Evolutionary conservation across 1,140 invertebrate genomes (phyloP).

Genomic region (Drosophila sucinea): DNA sequence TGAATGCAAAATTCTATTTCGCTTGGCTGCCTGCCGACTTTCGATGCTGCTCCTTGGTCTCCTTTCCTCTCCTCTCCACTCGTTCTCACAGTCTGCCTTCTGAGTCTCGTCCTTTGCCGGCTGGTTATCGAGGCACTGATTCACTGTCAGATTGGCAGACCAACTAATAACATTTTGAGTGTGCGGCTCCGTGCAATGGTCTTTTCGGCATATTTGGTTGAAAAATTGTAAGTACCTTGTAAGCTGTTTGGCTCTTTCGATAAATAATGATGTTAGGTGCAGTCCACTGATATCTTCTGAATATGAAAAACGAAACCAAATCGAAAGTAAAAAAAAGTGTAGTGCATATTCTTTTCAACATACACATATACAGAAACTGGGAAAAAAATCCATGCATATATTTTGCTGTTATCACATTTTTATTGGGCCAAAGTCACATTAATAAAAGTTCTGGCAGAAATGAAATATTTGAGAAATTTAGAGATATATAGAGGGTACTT

Average conservation of each 20-base stretch:
- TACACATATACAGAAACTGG: too few relatives aligned
- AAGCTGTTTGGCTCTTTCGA: slow-evolving; percentile 46
- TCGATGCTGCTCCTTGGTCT: slow-evolving; percentile 3
- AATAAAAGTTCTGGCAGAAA: too few relatives aligned
- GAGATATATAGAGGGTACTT: too few relatives aligned
- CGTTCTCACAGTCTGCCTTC: background rate
- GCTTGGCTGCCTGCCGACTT: slow-evolving; percentile 27
- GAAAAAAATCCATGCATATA: too few relatives aligned
- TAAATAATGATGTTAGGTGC: slow-evolving; percentile 61
- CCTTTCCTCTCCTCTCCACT: background rate
- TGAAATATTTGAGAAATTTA: too few relatives aligned
- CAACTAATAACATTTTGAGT: slow-evolving; percentile 47
- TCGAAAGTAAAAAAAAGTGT: background rate
- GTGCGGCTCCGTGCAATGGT: slow-evolving; percentile 29
- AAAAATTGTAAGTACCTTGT: slow-evolving; percentile 76
- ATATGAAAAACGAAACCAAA: background rate
- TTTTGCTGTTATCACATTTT: too few relatives aligned
- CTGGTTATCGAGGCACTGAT: slow-evolving; percentile 48
- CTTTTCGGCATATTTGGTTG: slow-evolving; percentile 63
- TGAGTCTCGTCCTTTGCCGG: background rate
- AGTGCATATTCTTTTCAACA: too few relatives aligned
- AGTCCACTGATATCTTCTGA: background rate
- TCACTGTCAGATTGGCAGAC: slow-evolving; percentile 21
- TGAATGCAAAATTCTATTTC: slow-evolving; percentile 55
- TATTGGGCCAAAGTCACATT: too few relatives aligned